phyloP scores from a whole-genome alignment of 2,797 vertebrate genomes.

The Falco naumanni region DNA sequence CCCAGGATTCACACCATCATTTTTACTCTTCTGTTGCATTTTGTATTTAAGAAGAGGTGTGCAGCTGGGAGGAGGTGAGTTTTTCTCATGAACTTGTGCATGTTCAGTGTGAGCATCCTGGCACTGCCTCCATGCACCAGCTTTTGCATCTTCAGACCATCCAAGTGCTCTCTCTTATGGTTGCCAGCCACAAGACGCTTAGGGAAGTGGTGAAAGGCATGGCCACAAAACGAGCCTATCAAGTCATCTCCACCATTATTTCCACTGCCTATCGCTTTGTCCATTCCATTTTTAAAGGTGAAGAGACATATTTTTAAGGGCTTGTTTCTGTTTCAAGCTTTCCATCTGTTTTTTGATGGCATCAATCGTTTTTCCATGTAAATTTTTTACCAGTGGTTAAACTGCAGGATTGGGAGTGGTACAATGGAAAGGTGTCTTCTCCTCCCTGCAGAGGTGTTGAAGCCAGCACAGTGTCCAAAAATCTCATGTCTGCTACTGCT shows the following conservation, averaged over 20 bases:
- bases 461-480: background rate
- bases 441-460: background rate
- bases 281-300: background rate
- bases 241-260: background rate
- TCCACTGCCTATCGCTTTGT: background rate
- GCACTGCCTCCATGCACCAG: fast-evolving
- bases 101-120: background rate
- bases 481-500: background rate
- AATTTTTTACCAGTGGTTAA: background rate
- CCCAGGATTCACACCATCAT: background rate
- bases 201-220: background rate
- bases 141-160: background rate
- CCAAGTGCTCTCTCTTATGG: background rate
- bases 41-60: background rate
- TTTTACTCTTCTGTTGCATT: background rate
- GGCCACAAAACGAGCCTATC: fast-evolving
- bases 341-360: background rate
- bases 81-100: fast-evolving
- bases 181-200: background rate
- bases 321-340: background rate
- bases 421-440: background rate
- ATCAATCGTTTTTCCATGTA: background rate
- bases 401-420: background rate
- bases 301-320: background rate
- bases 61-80: background rate